A percentile compares a stretch with the other conserved stretches of the same genome.
These are phyloP conservation scores for Salvelinus alpinus DNA, from an alignment of 2,113 vertebrate species.

Conservation along the genomic window DNA sequence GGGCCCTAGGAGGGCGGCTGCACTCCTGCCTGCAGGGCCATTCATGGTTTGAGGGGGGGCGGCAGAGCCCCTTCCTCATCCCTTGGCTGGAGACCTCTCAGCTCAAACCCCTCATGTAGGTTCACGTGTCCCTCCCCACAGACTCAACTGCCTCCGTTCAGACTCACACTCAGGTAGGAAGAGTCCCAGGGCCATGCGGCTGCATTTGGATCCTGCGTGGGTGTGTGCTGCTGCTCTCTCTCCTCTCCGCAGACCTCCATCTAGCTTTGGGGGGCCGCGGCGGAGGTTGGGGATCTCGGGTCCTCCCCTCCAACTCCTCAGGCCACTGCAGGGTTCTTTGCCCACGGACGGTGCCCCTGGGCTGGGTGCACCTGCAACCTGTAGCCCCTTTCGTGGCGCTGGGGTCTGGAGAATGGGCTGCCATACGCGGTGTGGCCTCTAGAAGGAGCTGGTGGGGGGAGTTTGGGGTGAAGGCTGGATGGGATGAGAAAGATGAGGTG, in stretches of 20 bases:
- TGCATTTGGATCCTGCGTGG: constrained; percentile 29
- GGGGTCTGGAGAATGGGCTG: constrained; percentile 66
- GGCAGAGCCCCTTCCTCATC: constrained; percentile 70
- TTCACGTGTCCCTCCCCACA: constrained; percentile 63
- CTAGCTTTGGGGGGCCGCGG: constrained; percentile 74
- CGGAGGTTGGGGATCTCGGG: constrained; percentile 59
- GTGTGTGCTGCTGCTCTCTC: too few species aligned
- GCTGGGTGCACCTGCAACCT: constrained; percentile 88
- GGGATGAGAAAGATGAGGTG: constrained; percentile 89
- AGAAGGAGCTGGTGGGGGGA: constrained; percentile 86
- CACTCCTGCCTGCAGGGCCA: constrained; percentile 74
- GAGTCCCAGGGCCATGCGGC: constrained; percentile 62
- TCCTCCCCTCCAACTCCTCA: constrained; percentile 64
- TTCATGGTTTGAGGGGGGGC: constrained; percentile 69
- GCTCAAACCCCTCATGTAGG: constrained; percentile 75
- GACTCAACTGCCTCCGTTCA: constrained; percentile 70
- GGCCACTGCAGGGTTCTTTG: constrained; percentile 68
- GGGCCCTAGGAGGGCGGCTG: constrained; percentile 83
- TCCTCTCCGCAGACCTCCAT: constrained; percentile 72
- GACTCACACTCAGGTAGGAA: constrained; percentile 62
- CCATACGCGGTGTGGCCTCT: constrained; percentile 76
- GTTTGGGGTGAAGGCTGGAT: constrained; percentile 89
- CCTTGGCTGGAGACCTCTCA: constrained; percentile 72
- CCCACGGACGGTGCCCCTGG: constrained; percentile 75
- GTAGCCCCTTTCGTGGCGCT: constrained; percentile 64